Evolutionary conservation across 1,140 invertebrate genomes (phyloP), one percentile per base, ranked within the genome.

Genomic region (Lordiphosa stackelbergi): DNA sequence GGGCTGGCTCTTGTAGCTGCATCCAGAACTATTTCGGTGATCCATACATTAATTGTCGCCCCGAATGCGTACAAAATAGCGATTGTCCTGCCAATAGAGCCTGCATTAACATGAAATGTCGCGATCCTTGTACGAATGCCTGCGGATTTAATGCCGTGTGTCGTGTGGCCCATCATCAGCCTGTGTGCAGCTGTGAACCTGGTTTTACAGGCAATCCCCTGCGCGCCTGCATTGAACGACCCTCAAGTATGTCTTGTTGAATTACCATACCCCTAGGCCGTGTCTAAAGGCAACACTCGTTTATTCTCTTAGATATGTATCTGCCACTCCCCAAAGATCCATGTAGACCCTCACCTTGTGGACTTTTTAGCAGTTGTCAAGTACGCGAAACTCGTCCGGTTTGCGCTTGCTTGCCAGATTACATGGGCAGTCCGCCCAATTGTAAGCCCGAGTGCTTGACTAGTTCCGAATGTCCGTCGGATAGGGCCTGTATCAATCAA

Each of bases 101-200:
- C 52, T 97, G 95, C 86, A 90, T 93, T 28, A 93, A 93, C 78
- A 94, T 94, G 86, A 95, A 95, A 88, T 96, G 95, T 86, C 90
- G 91, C 68, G 91, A 96, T 88, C 94, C 94, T 11, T 96, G 95
- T 86, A 89, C 90, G 53, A 94, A 93, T 55, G 91, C 91, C 47
- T 95, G 95, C 88, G 95, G 95, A 36, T 87, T 94, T 41, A 95
- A 95, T 87, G 93, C 95, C 10, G 90, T 94, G 79, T 97, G 95
- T 88, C 91, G 91, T 77, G 94, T 96, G 16, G 90, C 92, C 46
- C 94, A 95, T 88, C 95, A 96, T 89, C 91, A 92, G 74, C 93
- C 95, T 59, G 91, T 93, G 40, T 96, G 95, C 87, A 91, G 90
- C 63, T 96, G 95, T 88, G 87, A 92, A 8, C 88, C 90, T 54